Evolutionary conservation across 2,888 invertebrate species (phyloP).

Genomic region (Tholera decimalis): DNA sequence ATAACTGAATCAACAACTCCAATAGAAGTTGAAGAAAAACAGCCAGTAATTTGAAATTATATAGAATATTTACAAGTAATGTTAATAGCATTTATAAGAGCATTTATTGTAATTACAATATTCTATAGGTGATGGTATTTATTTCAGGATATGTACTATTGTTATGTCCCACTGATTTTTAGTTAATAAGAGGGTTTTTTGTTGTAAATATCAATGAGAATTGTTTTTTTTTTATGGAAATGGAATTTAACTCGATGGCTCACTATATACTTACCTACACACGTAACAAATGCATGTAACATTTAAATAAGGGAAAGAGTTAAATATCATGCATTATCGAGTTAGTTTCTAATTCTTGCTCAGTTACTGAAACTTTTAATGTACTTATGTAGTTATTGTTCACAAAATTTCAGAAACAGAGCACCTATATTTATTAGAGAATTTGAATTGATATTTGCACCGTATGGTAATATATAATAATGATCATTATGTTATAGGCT

Average conservation of each 20-base stretch:
- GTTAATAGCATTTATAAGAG: constrained; percentile 70
- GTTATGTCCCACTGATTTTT: constrained; percentile 41
- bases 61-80: constrained; percentile 8
- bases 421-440: constrained; percentile 1
- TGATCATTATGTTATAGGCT: constrained; percentile 83
- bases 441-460: constrained; percentile 70
- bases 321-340: constrained; percentile 9
- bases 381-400: too few relatives aligned
- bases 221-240: constrained; percentile 50
- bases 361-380: constrained; percentile 28
- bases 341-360: constrained; percentile 43
- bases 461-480: constrained; percentile 54
- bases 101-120: constrained; percentile 64
- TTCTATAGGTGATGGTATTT: constrained; percentile 62
- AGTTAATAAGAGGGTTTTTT: constrained; percentile 59
- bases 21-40: neutral
- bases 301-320: neutral
- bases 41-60: constrained; percentile 19
- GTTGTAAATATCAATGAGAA: constrained; percentile 85
- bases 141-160: constrained; percentile 49
- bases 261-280: neutral
- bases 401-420: constrained; percentile 42
- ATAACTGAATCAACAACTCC: constrained; percentile 8
- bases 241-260: constrained; percentile 43
- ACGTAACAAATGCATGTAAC: neutral